Evolutionary conservation across 2,797 vertebrate species (phyloP), one percentile per base, ranked within the genome.

Genomic region (Myiotriccus ornatus): DNA sequence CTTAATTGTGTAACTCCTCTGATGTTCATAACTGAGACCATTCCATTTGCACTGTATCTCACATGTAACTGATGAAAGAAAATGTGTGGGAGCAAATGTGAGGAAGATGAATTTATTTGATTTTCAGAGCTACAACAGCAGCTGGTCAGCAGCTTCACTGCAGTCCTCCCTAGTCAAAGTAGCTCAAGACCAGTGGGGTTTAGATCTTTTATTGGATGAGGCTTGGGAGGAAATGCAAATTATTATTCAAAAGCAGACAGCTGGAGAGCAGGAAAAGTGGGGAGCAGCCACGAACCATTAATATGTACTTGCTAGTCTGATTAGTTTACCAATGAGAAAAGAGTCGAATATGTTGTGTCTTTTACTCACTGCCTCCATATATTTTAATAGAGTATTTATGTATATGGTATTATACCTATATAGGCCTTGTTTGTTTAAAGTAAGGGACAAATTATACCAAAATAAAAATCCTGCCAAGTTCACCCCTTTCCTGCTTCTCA

Each of bases 21-120:
- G 82, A 87, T 94, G 64, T 83, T 85, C 46, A 21, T 86, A 94
- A 96, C 22, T 92, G 65, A 84, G 65, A 86, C 50, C 69, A 89
- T 39, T 34, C 63, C 60, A n/a, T 82, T 87, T 69, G 50, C 56
- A 59, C 65, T 49, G 34, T 59, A 78, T 62, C 53, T 86, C 71
- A 62, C 28, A 55, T 34, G 46, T 46, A 87, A 75, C 55, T 5
- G 44, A 69, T 82, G 80, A 96, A 96, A 95, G 52, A 80, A 93
- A 93, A 86, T 37, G 81, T 64, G 68, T n/a, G 23, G 83, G 69
- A 70, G 57, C 70, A 90, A 94, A 83, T 75, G 70, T 56, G 64
- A 30, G 27, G 87, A 81, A 82, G 57, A 57, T 59, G 49, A 90
- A 88, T 94, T 87, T 80, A 68, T 84, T 85, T 92, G 84, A 93